phyloP scores from a whole-genome alignment of 1,140 invertebrate genomes.

The Catajapyx aquilonaris region DNA sequence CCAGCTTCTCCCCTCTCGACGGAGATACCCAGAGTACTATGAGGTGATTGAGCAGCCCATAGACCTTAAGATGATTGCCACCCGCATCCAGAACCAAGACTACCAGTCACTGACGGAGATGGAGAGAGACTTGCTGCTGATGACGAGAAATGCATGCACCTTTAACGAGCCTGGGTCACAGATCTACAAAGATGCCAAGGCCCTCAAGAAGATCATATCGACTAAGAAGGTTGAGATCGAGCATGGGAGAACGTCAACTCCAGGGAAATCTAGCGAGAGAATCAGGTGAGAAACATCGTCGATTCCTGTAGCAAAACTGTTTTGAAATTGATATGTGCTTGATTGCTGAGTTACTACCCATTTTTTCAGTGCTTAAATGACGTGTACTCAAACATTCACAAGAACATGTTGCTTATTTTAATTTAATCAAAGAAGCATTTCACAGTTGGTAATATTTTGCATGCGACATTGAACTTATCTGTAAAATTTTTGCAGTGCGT shows the following conservation, averaged over 20 bases:
- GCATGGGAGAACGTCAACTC: slow-evolving; percentile 23
- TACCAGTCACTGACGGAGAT: slow-evolving; percentile 57
- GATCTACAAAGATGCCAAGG: slow-evolving; percentile 90
- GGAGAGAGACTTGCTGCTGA: slow-evolving; percentile 72
- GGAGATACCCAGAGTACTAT: slow-evolving; percentile 98
- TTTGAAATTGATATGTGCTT: too few species aligned
- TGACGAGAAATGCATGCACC: slow-evolving; percentile 85
- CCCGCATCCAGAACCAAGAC: slow-evolving; percentile 66
- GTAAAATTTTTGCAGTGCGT: too few species aligned
- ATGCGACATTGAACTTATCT: too few species aligned
- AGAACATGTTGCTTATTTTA: too few species aligned
- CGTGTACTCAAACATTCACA: too few species aligned
- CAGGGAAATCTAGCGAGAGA: slow-evolving; percentile 31
- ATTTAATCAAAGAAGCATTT: too few species aligned
- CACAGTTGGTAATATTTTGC: too few species aligned
- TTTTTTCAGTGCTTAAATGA: too few species aligned
- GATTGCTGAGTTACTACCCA: too few species aligned
- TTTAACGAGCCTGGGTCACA: slow-evolving; percentile 93
- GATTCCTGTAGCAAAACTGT: too few species aligned
- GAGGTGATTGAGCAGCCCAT: slow-evolving; percentile 88
- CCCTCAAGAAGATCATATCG: slow-evolving; percentile 54
- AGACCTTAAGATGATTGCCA: slow-evolving; percentile 80
- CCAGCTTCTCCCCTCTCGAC: slow-evolving; percentile 70
- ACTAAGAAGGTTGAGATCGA: slow-evolving; percentile 41
- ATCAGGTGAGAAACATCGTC: slow-evolving; percentile 29